phyloP scores from a whole-genome alignment of 2,113 vertebrate genomes.

The Pseudorhombus dupliciocellatus region DNA sequence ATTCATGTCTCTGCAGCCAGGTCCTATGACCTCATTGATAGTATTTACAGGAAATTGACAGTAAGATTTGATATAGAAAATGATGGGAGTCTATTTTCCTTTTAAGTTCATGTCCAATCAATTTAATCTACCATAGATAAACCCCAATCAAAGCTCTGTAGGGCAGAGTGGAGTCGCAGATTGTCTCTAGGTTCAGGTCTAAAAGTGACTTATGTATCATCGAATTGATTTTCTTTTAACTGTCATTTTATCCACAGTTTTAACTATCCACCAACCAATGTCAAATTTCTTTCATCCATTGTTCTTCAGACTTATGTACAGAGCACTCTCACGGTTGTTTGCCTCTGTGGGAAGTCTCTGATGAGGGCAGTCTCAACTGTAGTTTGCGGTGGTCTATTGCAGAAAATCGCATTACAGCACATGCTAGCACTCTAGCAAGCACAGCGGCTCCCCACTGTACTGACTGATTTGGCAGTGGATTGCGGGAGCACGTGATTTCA shows the following conservation, averaged over 20 bases:
- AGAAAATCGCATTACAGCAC: conserved; percentile 23
- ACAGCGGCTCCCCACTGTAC: conserved; percentile 37
- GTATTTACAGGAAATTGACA: too few species aligned
- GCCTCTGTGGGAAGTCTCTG: conserved; percentile 8
- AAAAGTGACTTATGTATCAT: not conserved
- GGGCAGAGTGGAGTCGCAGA: not conserved
- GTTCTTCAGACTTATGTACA: not conserved
- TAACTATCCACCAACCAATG: not conserved
- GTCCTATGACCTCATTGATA: too few species aligned
- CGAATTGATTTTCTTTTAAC: too few species aligned
- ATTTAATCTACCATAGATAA: too few species aligned
- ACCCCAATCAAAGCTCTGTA: not conserved
- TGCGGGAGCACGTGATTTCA: conserved; percentile 62
- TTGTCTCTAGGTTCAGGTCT: not conserved
- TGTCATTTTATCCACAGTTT: not conserved
- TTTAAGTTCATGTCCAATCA: too few species aligned
- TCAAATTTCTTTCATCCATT: not conserved
- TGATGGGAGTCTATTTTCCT: too few species aligned
- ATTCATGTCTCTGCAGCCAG: not conserved
- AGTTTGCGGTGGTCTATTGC: conserved; percentile 15
- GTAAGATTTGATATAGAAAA: too few species aligned
- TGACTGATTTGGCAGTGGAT: conserved; percentile 48
- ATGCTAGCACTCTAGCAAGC: conserved; percentile 22
- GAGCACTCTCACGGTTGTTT: not conserved
- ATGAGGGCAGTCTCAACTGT: conserved; percentile 14